Conservation (phyloP, 2,797 vertebrate species). For the Lacerta viridis region DNA sequence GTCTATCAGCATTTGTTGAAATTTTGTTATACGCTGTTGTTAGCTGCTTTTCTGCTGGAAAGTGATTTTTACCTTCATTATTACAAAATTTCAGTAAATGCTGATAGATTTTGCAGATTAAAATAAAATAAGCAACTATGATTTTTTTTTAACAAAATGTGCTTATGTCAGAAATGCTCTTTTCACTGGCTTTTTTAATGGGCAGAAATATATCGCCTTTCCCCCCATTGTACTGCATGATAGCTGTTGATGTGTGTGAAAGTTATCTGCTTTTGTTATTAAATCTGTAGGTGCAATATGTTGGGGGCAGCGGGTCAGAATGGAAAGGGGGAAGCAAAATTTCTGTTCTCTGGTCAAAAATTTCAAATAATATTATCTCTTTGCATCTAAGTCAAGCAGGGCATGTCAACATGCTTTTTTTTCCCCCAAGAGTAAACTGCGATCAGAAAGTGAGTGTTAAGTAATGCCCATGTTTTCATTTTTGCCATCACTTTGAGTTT, state of each 20-base stretch:
- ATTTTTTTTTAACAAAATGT: too few species aligned
- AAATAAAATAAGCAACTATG: too few species aligned
- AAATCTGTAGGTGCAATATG: conserved; percentile 26
- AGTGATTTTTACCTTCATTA: conserved; percentile 47
- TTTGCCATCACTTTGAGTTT: conserved; percentile 72
- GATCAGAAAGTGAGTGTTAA: conserved; percentile 63
- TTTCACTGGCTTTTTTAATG: too few species aligned
- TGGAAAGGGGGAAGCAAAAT: conserved; percentile 10
- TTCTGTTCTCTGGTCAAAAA: conserved; percentile 60
- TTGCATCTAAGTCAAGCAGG: conserved; percentile 59
- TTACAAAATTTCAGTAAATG: conserved; percentile 13
- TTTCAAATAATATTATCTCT: conserved; percentile 63
- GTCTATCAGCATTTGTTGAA: conserved; percentile 30
- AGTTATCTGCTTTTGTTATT: too few species aligned
- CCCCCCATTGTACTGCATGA: too few species aligned
- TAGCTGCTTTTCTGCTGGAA: conserved; percentile 50
- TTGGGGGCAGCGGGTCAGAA: conserved; percentile 14
- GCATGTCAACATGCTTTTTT: conserved; percentile 3
- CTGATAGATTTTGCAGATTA: too few species aligned
- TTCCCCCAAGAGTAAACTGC: conserved; percentile 44
- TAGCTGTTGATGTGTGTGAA: too few species aligned
- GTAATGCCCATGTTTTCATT: conserved; percentile 69
- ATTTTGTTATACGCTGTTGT: conserved; percentile 34
- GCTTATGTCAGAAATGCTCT: too few species aligned
- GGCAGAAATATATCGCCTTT: too few species aligned